These are phyloP conservation scores for Drosophila mayri DNA, from an alignment of 1,140 invertebrate species.

Conservation along the genomic window DNA sequence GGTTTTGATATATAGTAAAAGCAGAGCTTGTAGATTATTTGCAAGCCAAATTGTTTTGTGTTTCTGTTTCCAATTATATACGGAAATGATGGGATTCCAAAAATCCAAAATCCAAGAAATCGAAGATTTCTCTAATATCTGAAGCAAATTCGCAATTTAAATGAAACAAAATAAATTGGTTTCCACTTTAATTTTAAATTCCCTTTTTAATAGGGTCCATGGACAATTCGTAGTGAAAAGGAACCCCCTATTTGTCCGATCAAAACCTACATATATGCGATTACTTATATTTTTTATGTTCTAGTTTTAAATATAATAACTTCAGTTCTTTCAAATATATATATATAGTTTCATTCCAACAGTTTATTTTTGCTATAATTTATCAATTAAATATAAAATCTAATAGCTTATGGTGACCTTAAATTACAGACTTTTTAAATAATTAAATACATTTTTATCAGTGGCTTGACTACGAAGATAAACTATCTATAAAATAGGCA, in stretches of 20 bases:
- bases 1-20: background rate
- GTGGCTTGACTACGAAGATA: constrained; percentile 63
- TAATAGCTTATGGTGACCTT: constrained; percentile 23
- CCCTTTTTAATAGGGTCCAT: background rate
- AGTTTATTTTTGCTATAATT: constrained; percentile 41
- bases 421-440: constrained; percentile 18
- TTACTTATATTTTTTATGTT: background rate
- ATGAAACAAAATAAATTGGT: too few species aligned
- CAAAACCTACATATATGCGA: background rate
- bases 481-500: constrained; percentile 49
- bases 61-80: background rate
- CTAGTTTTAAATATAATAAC: background rate
- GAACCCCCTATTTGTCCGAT: too few species aligned
- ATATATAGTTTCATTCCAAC: constrained; percentile 21
- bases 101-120: too few species aligned
- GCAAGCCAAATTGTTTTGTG: background rate
- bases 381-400: constrained; percentile 4
- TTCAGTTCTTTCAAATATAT: constrained; percentile 9
- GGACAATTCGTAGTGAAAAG: too few species aligned
- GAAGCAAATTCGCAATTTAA: too few species aligned
- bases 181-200: background rate
- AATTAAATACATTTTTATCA: constrained; percentile 71
- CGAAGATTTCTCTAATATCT: too few species aligned
- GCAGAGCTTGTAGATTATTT: background rate
- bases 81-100: too few species aligned